These are phyloP conservation scores for Clupea harengus DNA, from an alignment of 2,113 vertebrate species.

Conservation along the genomic window DNA sequence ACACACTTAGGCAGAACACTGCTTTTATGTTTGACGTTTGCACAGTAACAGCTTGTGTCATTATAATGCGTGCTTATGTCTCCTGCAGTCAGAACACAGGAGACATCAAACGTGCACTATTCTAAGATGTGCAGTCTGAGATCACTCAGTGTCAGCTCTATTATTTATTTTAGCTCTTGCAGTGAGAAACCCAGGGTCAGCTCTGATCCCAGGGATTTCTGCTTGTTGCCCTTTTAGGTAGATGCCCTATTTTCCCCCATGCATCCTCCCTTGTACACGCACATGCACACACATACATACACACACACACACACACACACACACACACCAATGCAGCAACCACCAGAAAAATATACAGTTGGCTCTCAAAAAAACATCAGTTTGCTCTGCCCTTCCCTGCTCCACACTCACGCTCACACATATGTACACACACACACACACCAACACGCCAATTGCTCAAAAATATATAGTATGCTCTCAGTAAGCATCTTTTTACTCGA, in stretches of 20 bases:
- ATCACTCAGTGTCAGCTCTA: slow-evolving; percentile 4
- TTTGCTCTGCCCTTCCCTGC: neutral
- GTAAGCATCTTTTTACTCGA: neutral
- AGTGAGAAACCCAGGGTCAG: neutral
- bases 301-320: neutral
- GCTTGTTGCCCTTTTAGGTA: neutral
- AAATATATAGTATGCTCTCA: neutral
- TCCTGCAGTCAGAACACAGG: neutral
- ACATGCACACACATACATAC: neutral
- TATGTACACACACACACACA: slow-evolving; percentile 16
- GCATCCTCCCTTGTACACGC: neutral
- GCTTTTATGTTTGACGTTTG: neutral
- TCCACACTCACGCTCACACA: slow-evolving; percentile 26
- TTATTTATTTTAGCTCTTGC: neutral
- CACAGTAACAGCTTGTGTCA: neutral
- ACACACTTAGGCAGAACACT: neutral
- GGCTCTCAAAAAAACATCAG: neutral
- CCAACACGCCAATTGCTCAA: neutral
- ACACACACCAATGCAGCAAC: neutral
- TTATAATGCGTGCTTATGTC: neutral
- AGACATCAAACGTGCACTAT: neutral
- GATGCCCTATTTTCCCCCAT: neutral
- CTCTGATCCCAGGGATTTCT: neutral
- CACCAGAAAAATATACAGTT: neutral
- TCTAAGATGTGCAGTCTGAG: neutral